Percentiles rank a stretch among this genome's conserved stretches.
Conservation (phyloP, 2,888 invertebrate species). For the Clusia tigrina region DNA sequence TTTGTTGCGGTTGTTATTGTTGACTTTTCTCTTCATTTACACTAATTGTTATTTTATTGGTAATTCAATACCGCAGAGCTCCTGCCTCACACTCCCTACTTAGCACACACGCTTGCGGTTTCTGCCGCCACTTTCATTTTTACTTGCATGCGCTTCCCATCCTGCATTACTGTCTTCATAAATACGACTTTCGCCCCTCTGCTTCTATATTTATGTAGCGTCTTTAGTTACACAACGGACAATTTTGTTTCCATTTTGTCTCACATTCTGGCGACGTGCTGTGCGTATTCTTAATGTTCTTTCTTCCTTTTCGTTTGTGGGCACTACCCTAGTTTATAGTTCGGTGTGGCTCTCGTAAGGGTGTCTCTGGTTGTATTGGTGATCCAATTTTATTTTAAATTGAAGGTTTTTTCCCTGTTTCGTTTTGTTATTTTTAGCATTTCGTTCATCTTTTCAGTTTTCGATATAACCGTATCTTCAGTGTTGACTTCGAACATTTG, state of each 20-base stretch:
- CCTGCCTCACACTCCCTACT: not conserved
- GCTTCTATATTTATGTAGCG: not conserved
- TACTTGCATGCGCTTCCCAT: not conserved
- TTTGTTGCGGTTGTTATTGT: conserved; percentile 19
- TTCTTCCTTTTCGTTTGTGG: not conserved
- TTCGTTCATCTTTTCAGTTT: not conserved
- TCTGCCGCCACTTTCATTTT: not conserved
- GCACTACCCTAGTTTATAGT: not conserved
- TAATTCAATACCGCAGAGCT: conserved; percentile 41
- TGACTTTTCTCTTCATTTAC: conserved; percentile 39
- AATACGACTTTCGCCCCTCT: not conserved
- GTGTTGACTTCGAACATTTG: no score
- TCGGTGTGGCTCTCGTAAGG: not conserved
- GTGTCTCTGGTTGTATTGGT: not conserved
- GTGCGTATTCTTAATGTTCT: not conserved
- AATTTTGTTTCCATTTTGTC: not conserved
- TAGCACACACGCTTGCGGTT: not conserved
- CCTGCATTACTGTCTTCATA: not conserved
- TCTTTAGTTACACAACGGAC: conserved; percentile 4
- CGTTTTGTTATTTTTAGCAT: conserved; percentile 9
- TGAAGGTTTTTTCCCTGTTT: not conserved
- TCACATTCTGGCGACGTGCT: not conserved
- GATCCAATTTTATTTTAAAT: not conserved
- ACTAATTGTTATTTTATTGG: conserved; percentile 50
- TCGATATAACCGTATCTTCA: no score